Evolutionary conservation across 2,888 invertebrate species (phyloP), one percentile per base, ranked within the genome.

Genomic region (Coenonympha glycerion): DNA sequence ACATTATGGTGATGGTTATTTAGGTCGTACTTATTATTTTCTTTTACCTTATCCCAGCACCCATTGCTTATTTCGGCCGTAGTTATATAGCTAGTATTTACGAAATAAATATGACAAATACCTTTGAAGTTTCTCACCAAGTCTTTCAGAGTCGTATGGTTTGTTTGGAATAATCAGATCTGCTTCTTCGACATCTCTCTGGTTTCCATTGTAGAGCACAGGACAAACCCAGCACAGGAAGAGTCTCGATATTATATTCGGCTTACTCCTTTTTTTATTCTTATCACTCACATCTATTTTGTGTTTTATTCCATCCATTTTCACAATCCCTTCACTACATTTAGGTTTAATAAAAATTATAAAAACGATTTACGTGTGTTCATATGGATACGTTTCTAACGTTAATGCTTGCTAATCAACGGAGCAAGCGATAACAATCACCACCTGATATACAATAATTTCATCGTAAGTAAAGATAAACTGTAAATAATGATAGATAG

Each of bases 101-200:
- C n/a, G n/a, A n/a, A 11, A 4, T 11, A 6, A 21, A 4, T 31
- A 15, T 31, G 15, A 3, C n/a, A 21, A 36, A 11, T 77, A 90
- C 90, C 69, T 82, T 68, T 91, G 89, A 26, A 92, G 76, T 66
- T 79, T 85, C 26, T 89, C 83, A n/a, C 92, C 92, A 34, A 91
- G 80, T 54, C 63, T 65, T 34, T 88, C 82, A 0, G 92, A 91
- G 53, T 86, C 79, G 63, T 92, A 93, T 56, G 87, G 83, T 45
- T 89, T 86, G 6, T 91, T 78, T 0, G 91, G 88, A 36, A 71
- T 55, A 21, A 92, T 90, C 18, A 95, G 80, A 74, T 95, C 94
- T 6, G 86, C 79, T 45, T 91, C 87, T 61, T 89, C 90, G 8
- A 95, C 78, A 53, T 91, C 90, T 57, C 89, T 81, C 63, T 70